A percentile compares a stretch with the other conserved stretches of the same genome.
phyloP scores from a whole-genome alignment of 2,113 vertebrate species.

The Chaetura pelagica region DNA sequence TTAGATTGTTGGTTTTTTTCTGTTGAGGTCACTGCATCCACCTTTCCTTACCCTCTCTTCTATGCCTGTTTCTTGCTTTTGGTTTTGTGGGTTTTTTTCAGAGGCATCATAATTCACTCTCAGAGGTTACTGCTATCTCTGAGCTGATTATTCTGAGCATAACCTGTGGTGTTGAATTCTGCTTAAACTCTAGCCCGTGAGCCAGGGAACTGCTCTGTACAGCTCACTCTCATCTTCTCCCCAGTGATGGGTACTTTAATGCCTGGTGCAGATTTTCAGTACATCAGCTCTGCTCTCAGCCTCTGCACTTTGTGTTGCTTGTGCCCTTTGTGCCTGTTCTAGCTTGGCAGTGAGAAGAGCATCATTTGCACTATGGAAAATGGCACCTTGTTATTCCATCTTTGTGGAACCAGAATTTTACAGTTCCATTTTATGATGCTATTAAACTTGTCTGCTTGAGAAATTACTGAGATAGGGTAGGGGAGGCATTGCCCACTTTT shows the following conservation, averaged over 20 bases:
- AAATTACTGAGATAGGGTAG: not conserved
- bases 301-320: not conserved
- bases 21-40: not conserved
- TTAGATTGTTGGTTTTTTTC: not conserved
- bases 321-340: not conserved
- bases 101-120: not conserved
- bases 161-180: not conserved
- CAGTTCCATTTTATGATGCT: not conserved
- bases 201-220: not conserved
- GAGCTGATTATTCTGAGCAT: not conserved
- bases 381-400: not conserved
- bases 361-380: not conserved
- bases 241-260: not conserved
- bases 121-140: not conserved
- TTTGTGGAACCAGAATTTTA: not conserved
- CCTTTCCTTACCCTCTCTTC: not conserved
- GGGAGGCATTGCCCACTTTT: not conserved
- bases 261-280: not conserved
- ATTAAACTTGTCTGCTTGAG: not conserved
- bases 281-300: not conserved
- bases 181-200: not conserved
- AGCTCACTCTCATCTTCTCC: not conserved
- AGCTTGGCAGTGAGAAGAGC: not conserved
- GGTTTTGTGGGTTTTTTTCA: not conserved
- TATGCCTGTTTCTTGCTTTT: not conserved